Conservation (phyloP, 2,888 invertebrate species). For the Sarcophaga subvicina region DNA sequence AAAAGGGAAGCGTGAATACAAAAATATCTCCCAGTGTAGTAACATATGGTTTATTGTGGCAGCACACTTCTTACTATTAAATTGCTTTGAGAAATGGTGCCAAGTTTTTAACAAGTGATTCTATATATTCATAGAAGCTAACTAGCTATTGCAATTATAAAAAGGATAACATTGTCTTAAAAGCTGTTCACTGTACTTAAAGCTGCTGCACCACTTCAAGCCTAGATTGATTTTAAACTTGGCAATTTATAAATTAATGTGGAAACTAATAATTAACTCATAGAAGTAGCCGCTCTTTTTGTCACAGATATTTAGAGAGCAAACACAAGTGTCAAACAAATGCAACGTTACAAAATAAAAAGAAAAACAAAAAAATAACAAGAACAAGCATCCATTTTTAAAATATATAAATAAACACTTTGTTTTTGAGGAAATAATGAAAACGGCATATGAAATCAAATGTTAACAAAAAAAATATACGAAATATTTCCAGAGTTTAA, state of each 20-base stretch:
- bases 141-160: neutral
- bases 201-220: too few relatives aligned
- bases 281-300: constrained; percentile 8
- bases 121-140: neutral
- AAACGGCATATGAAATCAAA: neutral
- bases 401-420: neutral
- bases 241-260: neutral
- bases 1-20: too few relatives aligned
- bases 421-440: neutral
- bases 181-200: neutral
- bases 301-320: constrained; percentile 1
- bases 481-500: neutral
- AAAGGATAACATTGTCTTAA: neutral
- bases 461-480: neutral
- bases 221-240: too few relatives aligned
- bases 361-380: constrained; percentile 13
- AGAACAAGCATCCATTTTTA: constrained; percentile 28
- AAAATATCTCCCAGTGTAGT: neutral
- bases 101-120: neutral
- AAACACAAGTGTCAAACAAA: constrained; percentile 39
- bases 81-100: constrained; percentile 16
- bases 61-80: neutral
- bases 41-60: neutral
- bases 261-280: neutral
- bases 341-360: constrained; percentile 54